Conservation (phyloP, 2,797 vertebrate genomes). For the Atherinosoma microstoma region DNA sequence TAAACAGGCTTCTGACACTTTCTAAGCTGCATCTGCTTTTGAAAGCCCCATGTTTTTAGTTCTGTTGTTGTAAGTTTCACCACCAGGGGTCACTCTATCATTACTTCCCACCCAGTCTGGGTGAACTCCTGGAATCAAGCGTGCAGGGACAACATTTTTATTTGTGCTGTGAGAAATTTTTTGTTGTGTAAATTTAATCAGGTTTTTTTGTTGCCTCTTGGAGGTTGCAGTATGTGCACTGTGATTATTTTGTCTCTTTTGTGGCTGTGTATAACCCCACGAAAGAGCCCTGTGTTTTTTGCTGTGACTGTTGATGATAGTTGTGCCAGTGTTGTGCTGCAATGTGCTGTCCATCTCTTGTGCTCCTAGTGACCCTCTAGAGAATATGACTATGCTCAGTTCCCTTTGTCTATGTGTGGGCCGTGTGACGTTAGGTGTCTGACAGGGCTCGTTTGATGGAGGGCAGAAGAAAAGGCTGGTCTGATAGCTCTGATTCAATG, state of each 20-base stretch:
- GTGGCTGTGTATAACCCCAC: neutral
- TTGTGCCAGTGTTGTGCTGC: neutral
- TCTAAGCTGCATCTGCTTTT: neutral
- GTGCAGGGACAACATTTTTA: conserved; percentile 4
- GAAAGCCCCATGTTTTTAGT: conserved; percentile 11
- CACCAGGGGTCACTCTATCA: conserved; percentile 78
- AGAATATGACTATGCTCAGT: conserved; percentile 9
- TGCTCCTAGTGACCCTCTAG: neutral
- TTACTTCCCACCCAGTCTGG: conserved; percentile 38
- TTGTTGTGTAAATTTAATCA: conserved; percentile 10
- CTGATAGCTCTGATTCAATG: conserved; percentile 47
- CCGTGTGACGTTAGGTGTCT: conserved; percentile 32
- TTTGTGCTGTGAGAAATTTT: conserved; percentile 11
- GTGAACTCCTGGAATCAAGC: conserved; percentile 1
- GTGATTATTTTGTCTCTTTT: neutral
- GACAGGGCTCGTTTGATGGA: conserved; percentile 47
- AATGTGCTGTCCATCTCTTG: conserved; percentile 9
- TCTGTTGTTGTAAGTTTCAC: conserved; percentile 40
- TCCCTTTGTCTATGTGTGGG: conserved; percentile 11
- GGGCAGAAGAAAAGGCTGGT: conserved; percentile 38
- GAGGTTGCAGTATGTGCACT: neutral
- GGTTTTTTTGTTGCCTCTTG: neutral
- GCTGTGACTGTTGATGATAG: conserved; percentile 16
- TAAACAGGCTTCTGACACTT: conserved; percentile 20
- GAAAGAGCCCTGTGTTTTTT: neutral